Percentiles rank a stretch among this genome's conserved stretches.
Conservation (phyloP, 2,888 invertebrate genomes). For the Venusia cambrica region DNA sequence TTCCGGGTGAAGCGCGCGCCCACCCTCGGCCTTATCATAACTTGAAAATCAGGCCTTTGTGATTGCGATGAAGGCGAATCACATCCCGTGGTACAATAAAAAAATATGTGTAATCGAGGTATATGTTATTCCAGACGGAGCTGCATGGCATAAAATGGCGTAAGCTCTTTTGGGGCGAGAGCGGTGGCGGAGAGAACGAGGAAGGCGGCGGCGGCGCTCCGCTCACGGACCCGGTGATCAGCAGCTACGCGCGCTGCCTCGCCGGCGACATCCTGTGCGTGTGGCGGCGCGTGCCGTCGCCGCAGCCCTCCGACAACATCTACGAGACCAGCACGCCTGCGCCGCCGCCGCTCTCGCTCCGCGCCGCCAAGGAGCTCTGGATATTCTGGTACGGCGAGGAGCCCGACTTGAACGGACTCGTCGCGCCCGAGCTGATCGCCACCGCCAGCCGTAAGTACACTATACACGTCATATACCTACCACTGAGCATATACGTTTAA, state of each 20-base stretch:
- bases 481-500: background rate
- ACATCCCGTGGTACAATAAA: too few relatives aligned
- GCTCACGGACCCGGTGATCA: constrained; percentile 93
- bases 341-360: constrained; percentile 88
- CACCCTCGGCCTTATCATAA: too few relatives aligned
- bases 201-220: constrained; percentile 83
- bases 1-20: too few relatives aligned
- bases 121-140: constrained; percentile 92
- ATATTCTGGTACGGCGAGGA: constrained; percentile 99
- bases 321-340: constrained; percentile 78
- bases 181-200: constrained; percentile 69
- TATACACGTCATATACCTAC: background rate
- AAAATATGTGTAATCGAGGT: constrained; percentile 20
- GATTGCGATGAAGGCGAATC: too few relatives aligned
- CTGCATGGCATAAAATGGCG: constrained; percentile 99
- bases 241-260: constrained; percentile 94
- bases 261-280: constrained; percentile 98
- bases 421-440: constrained; percentile 91
- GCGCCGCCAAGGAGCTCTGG: constrained; percentile 98
- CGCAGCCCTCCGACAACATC: constrained; percentile 69
- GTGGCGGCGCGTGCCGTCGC: constrained; percentile 93
- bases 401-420: constrained; percentile 92
- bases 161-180: constrained; percentile 93
- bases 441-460: constrained; percentile 90
- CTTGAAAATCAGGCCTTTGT: too few relatives aligned